These are phyloP conservation scores for Ormyrus pomaceus DNA, from an alignment of 2,888 invertebrate genomes.

Conservation along the genomic window DNA sequence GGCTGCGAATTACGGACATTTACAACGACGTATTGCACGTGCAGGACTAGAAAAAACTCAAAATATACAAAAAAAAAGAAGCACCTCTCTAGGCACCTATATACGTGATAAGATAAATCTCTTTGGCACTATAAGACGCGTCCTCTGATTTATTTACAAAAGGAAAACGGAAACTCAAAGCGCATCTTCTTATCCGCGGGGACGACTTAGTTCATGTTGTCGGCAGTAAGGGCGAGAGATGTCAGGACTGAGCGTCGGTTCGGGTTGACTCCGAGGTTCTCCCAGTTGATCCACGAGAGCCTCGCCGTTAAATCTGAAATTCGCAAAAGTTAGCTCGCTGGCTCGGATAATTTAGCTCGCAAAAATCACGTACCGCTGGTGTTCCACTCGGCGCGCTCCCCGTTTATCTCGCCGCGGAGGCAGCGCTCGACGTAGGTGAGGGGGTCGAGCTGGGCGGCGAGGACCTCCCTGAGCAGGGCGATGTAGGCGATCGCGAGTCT, in stretches of 20 bases:
- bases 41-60: slow-evolving; percentile 61
- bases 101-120: slow-evolving; percentile 9
- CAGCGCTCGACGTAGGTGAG: slow-evolving; percentile 95
- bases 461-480: slow-evolving; percentile 91
- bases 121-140: slow-evolving; percentile 26
- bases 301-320: slow-evolving; percentile 94
- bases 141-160: slow-evolving; percentile 24
- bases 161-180: background rate
- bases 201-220: slow-evolving; percentile 75
- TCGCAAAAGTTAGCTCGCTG: background rate
- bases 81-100: background rate
- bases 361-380: slow-evolving; percentile 89
- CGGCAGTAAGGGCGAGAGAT: slow-evolving; percentile 87
- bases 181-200: background rate
- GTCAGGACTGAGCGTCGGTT: slow-evolving; percentile 89
- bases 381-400: slow-evolving; percentile 94
- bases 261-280: slow-evolving; percentile 96
- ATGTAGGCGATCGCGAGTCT: slow-evolving; percentile 98
- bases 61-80: slow-evolving; percentile 32
- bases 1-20: slow-evolving; percentile 55
- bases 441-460: slow-evolving; percentile 93
- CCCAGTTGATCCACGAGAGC: slow-evolving; percentile 99
- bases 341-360: background rate
- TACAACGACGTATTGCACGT: slow-evolving; percentile 68
- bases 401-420: slow-evolving; percentile 91